These are phyloP conservation scores for Papilio gigon DNA, from an alignment of 2,888 invertebrate species.

Conservation along the genomic window DNA sequence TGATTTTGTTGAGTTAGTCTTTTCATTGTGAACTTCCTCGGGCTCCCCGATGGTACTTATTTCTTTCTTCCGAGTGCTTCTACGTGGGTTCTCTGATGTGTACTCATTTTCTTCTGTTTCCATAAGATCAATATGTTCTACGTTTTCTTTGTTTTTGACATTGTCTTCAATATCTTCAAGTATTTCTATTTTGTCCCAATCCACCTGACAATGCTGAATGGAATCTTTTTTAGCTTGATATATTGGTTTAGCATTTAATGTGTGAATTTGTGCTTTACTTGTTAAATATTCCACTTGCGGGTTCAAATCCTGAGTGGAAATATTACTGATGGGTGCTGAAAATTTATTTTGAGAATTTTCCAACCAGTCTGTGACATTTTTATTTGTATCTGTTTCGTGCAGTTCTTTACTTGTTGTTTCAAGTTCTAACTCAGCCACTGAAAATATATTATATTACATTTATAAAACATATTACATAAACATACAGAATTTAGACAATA, in stretches of 20 bases:
- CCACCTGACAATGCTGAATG: conserved; percentile 62
- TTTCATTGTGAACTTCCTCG: conserved; percentile 29
- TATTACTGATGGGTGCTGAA: conserved; percentile 57
- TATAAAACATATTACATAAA: too few relatives aligned
- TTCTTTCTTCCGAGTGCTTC: conserved; percentile 66
- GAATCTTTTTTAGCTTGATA: conserved; percentile 55
- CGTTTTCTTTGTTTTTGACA: conserved; percentile 57
- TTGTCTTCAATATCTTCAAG: conserved; percentile 60
- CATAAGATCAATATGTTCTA: conserved; percentile 65
- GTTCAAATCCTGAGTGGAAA: conserved; percentile 54
- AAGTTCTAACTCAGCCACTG: conserved; percentile 65
- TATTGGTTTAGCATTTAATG: conserved; percentile 51
- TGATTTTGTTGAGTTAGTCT: conserved; percentile 48
- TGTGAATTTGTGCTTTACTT: conserved; percentile 65
- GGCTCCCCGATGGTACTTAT: conserved; percentile 48
- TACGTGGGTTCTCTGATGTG: conserved; percentile 61
- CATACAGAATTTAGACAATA: too few relatives aligned
- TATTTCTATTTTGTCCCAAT: conserved; percentile 75
- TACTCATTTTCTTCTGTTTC: conserved; percentile 61
- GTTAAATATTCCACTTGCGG: conserved; percentile 54
- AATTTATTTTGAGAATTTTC: conserved; percentile 73
- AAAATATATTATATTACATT: too few relatives aligned
- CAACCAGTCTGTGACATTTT: conserved; percentile 72
- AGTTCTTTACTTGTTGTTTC: conserved; percentile 52
- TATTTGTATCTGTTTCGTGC: conserved; percentile 57